Evolutionary conservation across 2,113 vertebrate genomes (phyloP).

Genomic region (Pan troglodytes): NHGRI_mPanTro3-v2.1_pri NC_072408.2:50142501-50143000

Average conservation of each 20-base stretch:
- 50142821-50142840: neutral
- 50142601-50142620: neutral
- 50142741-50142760: neutral
- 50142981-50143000: neutral
- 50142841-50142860: neutral
- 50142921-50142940: neutral
- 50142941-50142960: neutral
- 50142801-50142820: neutral
- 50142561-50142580: conserved; percentile 12
- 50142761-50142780: neutral
- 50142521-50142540: neutral
- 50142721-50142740: neutral
- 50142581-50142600: conserved; percentile 5
- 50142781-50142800: neutral
- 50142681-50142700: neutral
- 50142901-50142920: neutral
- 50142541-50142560: conserved; percentile 1
- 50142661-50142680: neutral
- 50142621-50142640: conserved; percentile 26
- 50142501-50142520: neutral
- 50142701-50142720: conserved; percentile 11
- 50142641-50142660: neutral
- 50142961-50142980: neutral
- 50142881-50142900: neutral
- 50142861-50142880: neutral